A percentile compares a stretch with the other conserved stretches of the same genome.
Evolutionary conservation across 2,113 vertebrate species (phyloP).

Genomic region (Tachuris rubrigastra): DNA sequence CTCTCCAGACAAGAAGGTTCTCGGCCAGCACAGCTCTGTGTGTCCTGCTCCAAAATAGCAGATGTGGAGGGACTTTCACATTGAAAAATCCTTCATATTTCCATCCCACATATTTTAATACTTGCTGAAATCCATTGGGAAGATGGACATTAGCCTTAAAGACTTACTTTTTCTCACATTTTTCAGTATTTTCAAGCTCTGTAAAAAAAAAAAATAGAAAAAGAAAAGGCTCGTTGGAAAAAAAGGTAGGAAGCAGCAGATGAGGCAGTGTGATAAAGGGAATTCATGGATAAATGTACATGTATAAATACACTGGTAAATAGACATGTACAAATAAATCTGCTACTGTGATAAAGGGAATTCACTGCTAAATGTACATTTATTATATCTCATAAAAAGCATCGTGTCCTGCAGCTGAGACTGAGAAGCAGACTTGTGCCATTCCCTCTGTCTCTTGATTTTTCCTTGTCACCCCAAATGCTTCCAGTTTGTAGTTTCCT

Average conservation of each 20-base stretch:
- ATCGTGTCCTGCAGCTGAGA: background rate
- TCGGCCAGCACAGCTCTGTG: background rate
- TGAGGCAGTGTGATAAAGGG: background rate
- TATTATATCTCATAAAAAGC: background rate
- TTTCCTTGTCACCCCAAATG: background rate
- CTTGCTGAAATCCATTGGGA: background rate
- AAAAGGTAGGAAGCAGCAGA: background rate
- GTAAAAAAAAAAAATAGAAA: background rate
- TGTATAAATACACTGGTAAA: background rate
- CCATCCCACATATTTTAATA: background rate
- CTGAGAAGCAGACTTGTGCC: background rate
- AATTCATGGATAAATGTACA: background rate
- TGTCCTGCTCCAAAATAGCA: background rate
- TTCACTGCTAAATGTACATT: background rate
- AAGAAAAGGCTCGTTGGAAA: background rate
- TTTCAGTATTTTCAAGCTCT: constrained; percentile 81
- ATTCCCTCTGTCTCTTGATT: background rate
- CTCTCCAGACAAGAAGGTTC: background rate
- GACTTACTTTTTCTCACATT: constrained; percentile 82
- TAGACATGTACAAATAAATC: background rate
- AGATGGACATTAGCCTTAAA: background rate
- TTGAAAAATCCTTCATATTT: background rate
- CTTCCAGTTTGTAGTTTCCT: background rate
- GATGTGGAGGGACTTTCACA: rapidly evolving
- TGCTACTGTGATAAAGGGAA: background rate